A percentile compares a stretch with the other conserved stretches of the same genome.
These are phyloP conservation scores for Anthrax anthrax DNA, from an alignment of 2,888 invertebrate species.

Conservation along the genomic window DNA sequence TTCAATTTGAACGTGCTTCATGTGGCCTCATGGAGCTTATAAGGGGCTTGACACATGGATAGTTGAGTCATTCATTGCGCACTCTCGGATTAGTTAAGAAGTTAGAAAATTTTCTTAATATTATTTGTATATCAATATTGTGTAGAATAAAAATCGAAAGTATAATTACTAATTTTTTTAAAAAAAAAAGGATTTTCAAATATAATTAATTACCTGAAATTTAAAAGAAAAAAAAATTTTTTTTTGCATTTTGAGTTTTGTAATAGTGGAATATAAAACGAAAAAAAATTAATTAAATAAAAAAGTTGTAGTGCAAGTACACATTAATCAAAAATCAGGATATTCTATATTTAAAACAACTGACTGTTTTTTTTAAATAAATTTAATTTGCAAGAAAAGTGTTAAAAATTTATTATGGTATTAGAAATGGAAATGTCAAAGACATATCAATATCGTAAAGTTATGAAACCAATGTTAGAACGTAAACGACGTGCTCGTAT, in stretches of 20 bases:
- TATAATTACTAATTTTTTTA: too few species aligned
- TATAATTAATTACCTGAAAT: too few species aligned
- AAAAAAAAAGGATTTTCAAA: too few species aligned
- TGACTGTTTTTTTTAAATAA: not conserved
- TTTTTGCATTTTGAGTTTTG: too few species aligned
- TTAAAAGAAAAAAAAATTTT: too few species aligned
- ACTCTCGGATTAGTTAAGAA: constrained; percentile 20
- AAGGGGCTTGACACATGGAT: constrained; percentile 23
- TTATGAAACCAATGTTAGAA: constrained; percentile 89
- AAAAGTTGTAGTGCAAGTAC: too few species aligned
- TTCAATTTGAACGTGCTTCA: constrained; percentile 8
- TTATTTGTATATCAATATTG: too few species aligned
- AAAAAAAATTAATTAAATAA: not conserved
- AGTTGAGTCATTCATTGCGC: constrained; percentile 30
- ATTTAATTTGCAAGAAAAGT: too few species aligned
- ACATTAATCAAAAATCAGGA: too few species aligned
- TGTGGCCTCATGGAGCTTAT: constrained; percentile 24
- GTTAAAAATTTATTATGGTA: constrained; percentile 20
- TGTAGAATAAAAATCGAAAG: not conserved
- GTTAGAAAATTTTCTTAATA: too few species aligned
- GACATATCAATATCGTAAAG: constrained; percentile 87
- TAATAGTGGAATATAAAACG: not conserved
- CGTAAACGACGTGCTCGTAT: constrained; percentile 78
- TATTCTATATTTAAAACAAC: not conserved
- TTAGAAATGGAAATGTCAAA: constrained; percentile 50